Evolutionary conservation across 2,888 invertebrate species (phyloP), one percentile per base, ranked within the genome.

Genomic region (Spatulosminthurus flaviceps): DNA sequence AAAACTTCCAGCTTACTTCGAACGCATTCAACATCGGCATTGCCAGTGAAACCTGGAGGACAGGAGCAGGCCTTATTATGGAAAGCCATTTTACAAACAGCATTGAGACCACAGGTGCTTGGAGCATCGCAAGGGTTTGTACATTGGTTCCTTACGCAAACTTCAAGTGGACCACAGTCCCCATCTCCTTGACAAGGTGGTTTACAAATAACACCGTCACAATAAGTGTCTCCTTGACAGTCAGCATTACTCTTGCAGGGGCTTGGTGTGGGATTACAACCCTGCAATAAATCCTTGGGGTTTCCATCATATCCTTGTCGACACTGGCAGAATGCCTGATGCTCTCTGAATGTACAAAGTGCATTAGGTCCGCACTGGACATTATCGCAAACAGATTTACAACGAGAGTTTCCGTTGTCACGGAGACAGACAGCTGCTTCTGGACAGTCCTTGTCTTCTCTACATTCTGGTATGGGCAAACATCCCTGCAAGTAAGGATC

Each of bases 21-120:
- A 4, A 95, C 93, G 87, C 95, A 95, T 89, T 95, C 95, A 42
- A 93, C 90, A 82, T 92, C 92, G 77, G 93, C 91, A 87, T 94
- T 93, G 81, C 96, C 96, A 41, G 95, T 95, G 87, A 95, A 96
- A 73, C 93, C 94, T 41, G 91, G 90, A 1, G 95, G 95, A 87
- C 96, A 96, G 84, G 91, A 91, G 87, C 96, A 96, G 86, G 92
- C 92, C 86, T 93, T 92, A 19, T 91, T 89, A 86, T 95, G 95
- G 86, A 91, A 92, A 64, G 90, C 89, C 16, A 92, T 91, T 69
- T 89, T 89, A 86, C 96, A 96, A 80, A 92, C 88, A 21, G 95
- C 94, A 87, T 95, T 85, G 11, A 76, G 34, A 26, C 95, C 96
- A 87, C 96, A 96, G 0, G 94, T 90, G 86, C 91, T 91, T 86